Base-by-base conservation (phyloP, 2,113 vertebrate species). In the Oxygymnocypris stewartii region DNA sequence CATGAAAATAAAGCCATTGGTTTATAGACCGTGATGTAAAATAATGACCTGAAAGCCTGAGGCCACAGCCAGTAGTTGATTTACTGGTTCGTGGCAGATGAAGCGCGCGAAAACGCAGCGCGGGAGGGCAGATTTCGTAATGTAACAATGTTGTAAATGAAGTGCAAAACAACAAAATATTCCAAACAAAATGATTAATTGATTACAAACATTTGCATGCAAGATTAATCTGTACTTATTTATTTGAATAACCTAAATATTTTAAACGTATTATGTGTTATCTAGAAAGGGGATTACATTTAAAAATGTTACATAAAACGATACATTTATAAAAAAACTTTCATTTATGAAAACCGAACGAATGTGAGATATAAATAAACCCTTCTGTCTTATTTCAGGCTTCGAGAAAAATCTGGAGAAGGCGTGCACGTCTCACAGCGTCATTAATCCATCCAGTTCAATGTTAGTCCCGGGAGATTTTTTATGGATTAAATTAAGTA, bases 401-500 rank as follows among this genome's bases (percentile, higher is more conserved):
- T 51, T 74, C 81, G 78, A 65, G 82, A 12, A 76, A 84, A 92
- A 91, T 91, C 88, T 47, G 86, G 90, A 84, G 85, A 86, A 85
- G 89, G 91, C 87, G 92, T 88, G 79, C 88, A 92, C 93, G 91
- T 85, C 49, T 93, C 93, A 92, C 94, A 79, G 84, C 84, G 81
- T 89, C 86, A 94, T 94, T 95, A 94, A 94, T 92, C 91, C 92
- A 89, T 89, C 89, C 82, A 89, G 90, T 91, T 91, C 92, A 86
- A 90, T 88, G 91, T 92, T 90, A 92, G 90, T 95, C 94, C 95
- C 95, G 89, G 87, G 93, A 94, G 94, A 91, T 90, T 90, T 92
- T 93, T 91, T 84, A 94, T 94, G 95, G 95, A 94, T 95, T 95
- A 93, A 95, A 96, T 94, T 92, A 94, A 93, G 93, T 93, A 91